These are phyloP conservation scores for Hystrix cristata DNA, from an alignment of 2,113 vertebrate genomes.

Conservation along the genomic window DNA sequence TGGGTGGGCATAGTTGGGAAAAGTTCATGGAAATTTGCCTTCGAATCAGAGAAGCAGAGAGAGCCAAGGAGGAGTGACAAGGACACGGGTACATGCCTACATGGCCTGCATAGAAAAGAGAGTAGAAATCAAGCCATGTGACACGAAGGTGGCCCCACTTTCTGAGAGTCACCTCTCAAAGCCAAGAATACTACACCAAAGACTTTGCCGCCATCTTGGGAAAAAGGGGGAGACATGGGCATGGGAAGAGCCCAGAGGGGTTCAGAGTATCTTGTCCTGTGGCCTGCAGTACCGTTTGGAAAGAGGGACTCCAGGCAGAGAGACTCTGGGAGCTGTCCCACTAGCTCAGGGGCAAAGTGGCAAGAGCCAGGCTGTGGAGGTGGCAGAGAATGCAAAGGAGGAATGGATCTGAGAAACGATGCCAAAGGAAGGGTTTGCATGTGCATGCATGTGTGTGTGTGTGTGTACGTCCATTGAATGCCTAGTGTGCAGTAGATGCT, in stretches of 20 bases:
- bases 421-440: neutral
- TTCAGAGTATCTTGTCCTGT: neutral
- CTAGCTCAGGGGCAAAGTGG: neutral
- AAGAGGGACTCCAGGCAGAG: neutral
- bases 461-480: neutral
- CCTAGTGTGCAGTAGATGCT: neutral
- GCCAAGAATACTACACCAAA: neutral
- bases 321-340: neutral
- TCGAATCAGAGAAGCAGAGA: neutral
- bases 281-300: neutral
- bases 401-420: neutral
- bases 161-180: neutral
- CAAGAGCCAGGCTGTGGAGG: neutral
- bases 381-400: neutral
- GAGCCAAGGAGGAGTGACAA: accelerated
- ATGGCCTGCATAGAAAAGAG: neutral
- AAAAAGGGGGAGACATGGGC: neutral
- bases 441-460: neutral
- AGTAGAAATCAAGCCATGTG: neutral
- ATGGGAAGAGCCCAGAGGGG: neutral
- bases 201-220: neutral
- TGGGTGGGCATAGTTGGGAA: neutral
- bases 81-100: neutral
- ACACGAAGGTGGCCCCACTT: neutral
- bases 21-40: neutral